Percentiles rank a stretch among this genome's conserved stretches.
phyloP scores from a whole-genome alignment of 1,140 invertebrate species.

The Trinorchestia longiramus region DNA sequence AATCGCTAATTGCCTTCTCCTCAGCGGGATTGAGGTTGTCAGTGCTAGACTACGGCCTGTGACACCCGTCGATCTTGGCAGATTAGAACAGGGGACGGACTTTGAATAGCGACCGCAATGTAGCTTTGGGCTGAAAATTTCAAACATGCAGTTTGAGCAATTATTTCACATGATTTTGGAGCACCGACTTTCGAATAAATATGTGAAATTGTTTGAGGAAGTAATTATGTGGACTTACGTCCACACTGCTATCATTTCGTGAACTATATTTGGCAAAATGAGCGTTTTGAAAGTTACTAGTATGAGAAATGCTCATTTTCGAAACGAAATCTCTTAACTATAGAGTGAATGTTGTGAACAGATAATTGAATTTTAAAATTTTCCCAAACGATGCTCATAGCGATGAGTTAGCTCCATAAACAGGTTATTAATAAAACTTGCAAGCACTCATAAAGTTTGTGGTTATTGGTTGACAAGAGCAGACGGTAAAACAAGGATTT shows the following conservation, averaged over 20 bases:
- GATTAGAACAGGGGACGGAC: conserved; percentile 27
- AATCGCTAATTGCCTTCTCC: conserved; percentile 47
- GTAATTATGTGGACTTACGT: not conserved
- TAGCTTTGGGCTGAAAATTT: not conserved
- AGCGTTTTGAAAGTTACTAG: not conserved
- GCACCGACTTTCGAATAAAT: not conserved
- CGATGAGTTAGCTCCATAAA: not conserved
- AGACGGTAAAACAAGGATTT: no score
- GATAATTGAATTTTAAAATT: not conserved
- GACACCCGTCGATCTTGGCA: conserved; percentile 43
- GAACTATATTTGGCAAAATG: not conserved
- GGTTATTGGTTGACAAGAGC: no score
- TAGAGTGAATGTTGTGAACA: not conserved
- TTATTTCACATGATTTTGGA: not conserved
- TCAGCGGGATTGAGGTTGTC: conserved; percentile 37
- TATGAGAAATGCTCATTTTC: not conserved
- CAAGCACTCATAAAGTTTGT: not conserved
- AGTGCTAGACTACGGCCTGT: conserved; percentile 17
- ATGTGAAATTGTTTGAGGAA: not conserved
- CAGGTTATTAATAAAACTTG: not conserved
- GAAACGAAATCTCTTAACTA: not conserved
- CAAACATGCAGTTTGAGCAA: not conserved
- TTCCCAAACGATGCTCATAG: not conserved
- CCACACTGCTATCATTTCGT: not conserved
- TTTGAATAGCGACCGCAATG: not conserved